Percentiles rank a stretch among this genome's conserved stretches.
Conservation (phyloP, 2,113 vertebrate genomes). For the Sylvilagus bachmani region DNA sequence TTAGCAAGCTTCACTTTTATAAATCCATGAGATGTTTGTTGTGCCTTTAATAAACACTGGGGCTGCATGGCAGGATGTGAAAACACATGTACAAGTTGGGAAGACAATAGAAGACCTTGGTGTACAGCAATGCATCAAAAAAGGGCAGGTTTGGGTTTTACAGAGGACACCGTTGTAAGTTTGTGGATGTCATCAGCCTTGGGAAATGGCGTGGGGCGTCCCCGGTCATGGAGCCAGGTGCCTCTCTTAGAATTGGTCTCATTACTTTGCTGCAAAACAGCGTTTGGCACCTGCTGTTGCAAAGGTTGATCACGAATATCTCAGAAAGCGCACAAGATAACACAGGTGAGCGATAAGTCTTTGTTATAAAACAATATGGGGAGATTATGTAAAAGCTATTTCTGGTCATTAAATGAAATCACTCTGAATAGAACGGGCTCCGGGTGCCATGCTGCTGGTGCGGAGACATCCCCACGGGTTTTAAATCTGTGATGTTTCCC, state of each 20-base stretch:
- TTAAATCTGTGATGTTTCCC: rapidly evolving
- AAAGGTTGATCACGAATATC: conserved; percentile 80
- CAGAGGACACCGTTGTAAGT: conserved; percentile 80
- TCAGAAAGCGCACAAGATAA: conserved; percentile 71
- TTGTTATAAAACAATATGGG: conserved; percentile 36
- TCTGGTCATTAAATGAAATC: conserved; percentile 52
- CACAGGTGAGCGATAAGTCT: conserved; percentile 59
- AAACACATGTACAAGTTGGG: conserved; percentile 60
- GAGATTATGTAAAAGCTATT: conserved; percentile 62
- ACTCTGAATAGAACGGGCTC: background rate
- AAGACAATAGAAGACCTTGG: conserved; percentile 73
- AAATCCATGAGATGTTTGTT: background rate
- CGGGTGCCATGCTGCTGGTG: background rate
- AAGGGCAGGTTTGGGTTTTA: conserved; percentile 65
- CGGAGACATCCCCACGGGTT: rapidly evolving
- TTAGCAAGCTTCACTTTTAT: conserved; percentile 69
- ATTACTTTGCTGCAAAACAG: conserved; percentile 78
- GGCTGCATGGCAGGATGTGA: conserved; percentile 38
- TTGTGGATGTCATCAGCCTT: conserved; percentile 71
- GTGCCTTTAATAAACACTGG: conserved; percentile 64
- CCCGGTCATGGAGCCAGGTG: conserved; percentile 51
- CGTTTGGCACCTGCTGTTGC: conserved; percentile 80
- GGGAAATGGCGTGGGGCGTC: conserved; percentile 47
- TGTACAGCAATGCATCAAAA: background rate
- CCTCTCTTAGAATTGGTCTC: conserved; percentile 81